Conservation (phyloP, 2,797 vertebrate genomes). For the Malurus splendens region DNA sequence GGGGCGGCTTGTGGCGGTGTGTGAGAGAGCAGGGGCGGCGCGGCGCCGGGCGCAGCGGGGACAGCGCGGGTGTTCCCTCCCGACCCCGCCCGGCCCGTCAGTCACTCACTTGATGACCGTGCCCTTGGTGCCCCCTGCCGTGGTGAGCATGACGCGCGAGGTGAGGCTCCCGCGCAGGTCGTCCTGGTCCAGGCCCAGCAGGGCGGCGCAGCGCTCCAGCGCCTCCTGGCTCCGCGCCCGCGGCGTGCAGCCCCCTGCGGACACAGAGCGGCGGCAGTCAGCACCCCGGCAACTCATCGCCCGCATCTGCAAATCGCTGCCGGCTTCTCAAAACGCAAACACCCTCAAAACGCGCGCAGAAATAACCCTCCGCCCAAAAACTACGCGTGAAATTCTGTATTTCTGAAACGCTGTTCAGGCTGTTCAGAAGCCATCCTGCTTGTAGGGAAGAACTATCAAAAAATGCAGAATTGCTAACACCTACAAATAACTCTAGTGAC, state of each 20-base stretch:
- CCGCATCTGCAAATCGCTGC: rapidly evolving
- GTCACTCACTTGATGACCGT: constrained; percentile 91
- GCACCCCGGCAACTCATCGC: rapidly evolving
- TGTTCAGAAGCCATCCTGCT: neutral
- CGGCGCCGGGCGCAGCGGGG: neutral
- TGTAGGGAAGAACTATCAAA: neutral
- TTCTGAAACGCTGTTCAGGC: neutral
- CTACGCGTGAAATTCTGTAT: rapidly evolving
- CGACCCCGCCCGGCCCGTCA: neutral
- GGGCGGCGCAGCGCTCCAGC: constrained; percentile 83
- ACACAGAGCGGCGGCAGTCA: neutral
- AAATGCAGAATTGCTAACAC: neutral
- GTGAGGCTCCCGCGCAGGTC: constrained; percentile 91
- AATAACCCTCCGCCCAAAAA: neutral
- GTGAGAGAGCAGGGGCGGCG: too few relatives aligned
- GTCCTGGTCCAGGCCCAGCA: constrained; percentile 88
- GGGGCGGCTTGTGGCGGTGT: rapidly evolving
- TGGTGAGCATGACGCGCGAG: constrained; percentile 90
- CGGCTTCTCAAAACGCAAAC: neutral
- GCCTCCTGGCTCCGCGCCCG: constrained; percentile 80
- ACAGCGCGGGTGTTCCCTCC: too few relatives aligned
- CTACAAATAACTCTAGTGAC: neutral
- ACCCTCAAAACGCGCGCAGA: neutral
- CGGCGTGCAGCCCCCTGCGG: constrained; percentile 88
- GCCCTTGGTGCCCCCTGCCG: constrained; percentile 94